These are phyloP conservation scores for Polydrusus pterygomalis DNA, from an alignment of 2,888 invertebrate genomes.

Conservation along the genomic window DNA sequence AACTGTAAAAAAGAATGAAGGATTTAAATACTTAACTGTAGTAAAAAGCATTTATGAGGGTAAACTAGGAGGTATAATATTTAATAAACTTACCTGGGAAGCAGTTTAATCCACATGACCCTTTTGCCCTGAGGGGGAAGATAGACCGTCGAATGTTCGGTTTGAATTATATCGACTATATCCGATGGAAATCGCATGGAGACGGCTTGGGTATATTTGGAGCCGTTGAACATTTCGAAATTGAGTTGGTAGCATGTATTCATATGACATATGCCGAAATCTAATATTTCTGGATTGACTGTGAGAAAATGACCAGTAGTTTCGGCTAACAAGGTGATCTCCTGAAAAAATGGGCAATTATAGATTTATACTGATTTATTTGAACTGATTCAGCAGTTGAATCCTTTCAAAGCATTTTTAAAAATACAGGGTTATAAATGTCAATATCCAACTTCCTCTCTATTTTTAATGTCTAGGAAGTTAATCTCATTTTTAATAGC, in stretches of 20 bases:
- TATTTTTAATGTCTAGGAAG: too few species aligned
- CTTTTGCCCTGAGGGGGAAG: slow-evolving; percentile 54
- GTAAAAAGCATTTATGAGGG: too few species aligned
- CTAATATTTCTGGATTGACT: slow-evolving; percentile 55
- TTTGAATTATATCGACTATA: slow-evolving; percentile 52
- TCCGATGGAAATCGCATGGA: slow-evolving; percentile 57
- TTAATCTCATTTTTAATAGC: too few species aligned
- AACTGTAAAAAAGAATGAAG: too few species aligned
- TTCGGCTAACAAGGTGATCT: slow-evolving; percentile 56
- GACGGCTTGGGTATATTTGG: slow-evolving; percentile 56
- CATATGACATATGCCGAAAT: slow-evolving; percentile 59
- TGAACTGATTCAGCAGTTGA: too few species aligned
- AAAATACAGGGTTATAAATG: too few species aligned
- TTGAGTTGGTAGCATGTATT: slow-evolving; percentile 59
- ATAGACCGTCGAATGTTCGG: slow-evolving; percentile 54
- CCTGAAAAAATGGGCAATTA: slow-evolving; percentile 53
- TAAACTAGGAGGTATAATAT: too few species aligned
- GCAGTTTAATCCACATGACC: slow-evolving; percentile 57
- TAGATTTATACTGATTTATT: too few species aligned
- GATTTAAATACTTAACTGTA: too few species aligned
- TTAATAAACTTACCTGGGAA: slow-evolving; percentile 55
- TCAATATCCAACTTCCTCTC: too few species aligned
- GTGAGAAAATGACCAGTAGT: slow-evolving; percentile 58
- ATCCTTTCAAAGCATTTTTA: too few species aligned
- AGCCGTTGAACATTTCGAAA: slow-evolving; percentile 57